Conservation (phyloP, 2,113 vertebrate species). For the Gracilinanus agilis region DNA sequence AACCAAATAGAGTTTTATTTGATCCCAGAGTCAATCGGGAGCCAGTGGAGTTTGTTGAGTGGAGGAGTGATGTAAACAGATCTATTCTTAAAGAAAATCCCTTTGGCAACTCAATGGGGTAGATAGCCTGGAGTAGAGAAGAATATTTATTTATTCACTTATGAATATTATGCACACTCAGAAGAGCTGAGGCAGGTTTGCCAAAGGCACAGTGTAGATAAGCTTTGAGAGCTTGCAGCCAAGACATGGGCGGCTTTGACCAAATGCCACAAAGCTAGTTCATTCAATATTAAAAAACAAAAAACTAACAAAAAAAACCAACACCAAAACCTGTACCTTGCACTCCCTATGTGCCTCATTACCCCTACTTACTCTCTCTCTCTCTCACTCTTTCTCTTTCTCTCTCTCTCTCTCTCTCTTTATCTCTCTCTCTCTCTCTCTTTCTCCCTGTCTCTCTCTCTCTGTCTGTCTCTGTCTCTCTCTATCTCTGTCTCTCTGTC, state of each 20-base stretch:
- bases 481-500: no score
- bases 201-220: background rate
- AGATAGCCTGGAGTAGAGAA: background rate
- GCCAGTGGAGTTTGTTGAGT: background rate
- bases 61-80: background rate
- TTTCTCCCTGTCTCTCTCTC: no score
- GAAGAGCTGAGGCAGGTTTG: background rate
- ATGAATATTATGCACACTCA: background rate
- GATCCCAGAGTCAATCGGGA: background rate
- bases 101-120: background rate
- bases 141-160: background rate
- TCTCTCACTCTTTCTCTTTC: no score
- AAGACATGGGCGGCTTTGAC: background rate
- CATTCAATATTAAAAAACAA: background rate
- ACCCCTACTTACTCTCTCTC: no score
- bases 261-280: background rate
- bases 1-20: background rate
- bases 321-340: background rate
- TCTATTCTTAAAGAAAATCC: conserved; percentile 1
- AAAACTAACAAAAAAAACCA: no score
- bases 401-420: no score
- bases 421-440: no score
- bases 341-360: background rate
- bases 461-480: no score
- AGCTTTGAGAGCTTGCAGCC: background rate